phyloP scores from a whole-genome alignment of 1,140 invertebrate species.

The Laupala kohalensis region DNA sequence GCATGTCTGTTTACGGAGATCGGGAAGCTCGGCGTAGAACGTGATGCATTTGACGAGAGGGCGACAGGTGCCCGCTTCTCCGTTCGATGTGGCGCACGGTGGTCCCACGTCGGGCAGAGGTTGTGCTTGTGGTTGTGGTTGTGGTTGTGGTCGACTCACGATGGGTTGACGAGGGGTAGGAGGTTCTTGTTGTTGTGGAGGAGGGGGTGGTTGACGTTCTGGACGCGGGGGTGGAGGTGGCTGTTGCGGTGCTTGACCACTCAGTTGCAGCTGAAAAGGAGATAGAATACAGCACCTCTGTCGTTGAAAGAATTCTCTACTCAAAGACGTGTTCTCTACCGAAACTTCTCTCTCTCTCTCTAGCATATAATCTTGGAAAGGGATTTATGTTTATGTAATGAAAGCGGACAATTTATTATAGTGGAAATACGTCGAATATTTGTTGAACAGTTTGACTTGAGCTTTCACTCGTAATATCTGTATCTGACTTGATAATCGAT shows the following conservation, averaged over 20 bases:
- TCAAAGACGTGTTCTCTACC: too few relatives aligned
- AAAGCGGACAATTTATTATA: too few relatives aligned
- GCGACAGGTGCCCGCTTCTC: constrained; percentile 26
- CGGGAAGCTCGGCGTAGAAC: constrained; percentile 32
- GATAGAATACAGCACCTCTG: too few relatives aligned
- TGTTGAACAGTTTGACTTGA: too few relatives aligned
- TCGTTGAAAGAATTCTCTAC: too few relatives aligned
- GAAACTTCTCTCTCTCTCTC: too few relatives aligned
- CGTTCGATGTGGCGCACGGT: constrained; percentile 18
- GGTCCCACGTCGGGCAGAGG: constrained; percentile 3
- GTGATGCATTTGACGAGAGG: constrained; percentile 30
- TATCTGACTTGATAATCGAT: too few relatives aligned
- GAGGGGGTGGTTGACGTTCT: not conserved
- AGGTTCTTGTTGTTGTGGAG: not conserved
- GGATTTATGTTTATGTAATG: too few relatives aligned
- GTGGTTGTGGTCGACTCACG: not conserved
- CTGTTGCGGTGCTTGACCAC: not conserved
- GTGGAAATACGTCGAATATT: too few relatives aligned
- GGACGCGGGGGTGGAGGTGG: constrained; percentile 4
- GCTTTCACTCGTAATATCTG: too few relatives aligned
- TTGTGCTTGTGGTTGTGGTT: not conserved
- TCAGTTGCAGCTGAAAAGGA: constrained; percentile 3
- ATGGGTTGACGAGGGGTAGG: not conserved
- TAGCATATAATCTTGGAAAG: too few relatives aligned
- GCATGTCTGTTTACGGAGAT: constrained; percentile 30